Evolutionary conservation across 2,888 invertebrate genomes (phyloP).

Genomic region (Eustalomyia histrio): DNA sequence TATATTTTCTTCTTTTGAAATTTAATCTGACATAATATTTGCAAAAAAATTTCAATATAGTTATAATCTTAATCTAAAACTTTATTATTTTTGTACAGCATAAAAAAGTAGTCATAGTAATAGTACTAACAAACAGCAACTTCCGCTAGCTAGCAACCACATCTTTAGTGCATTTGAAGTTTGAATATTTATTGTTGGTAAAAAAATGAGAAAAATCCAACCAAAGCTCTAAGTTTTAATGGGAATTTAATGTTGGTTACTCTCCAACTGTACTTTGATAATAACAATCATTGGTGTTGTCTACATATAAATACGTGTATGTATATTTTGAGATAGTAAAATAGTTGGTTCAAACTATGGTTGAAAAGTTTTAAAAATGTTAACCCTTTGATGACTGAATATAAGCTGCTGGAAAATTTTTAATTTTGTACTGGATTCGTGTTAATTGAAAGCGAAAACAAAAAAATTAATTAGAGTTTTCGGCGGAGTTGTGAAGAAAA

Average conservation of each 20-base stretch:
- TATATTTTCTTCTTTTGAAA: constrained; percentile 12
- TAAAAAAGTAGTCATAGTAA: neutral
- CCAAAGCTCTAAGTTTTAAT: constrained; percentile 57
- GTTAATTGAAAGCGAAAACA: too few relatives aligned
- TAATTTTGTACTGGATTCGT: too few relatives aligned
- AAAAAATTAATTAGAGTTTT: too few relatives aligned
- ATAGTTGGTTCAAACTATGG: too few relatives aligned
- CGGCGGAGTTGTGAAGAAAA: too few relatives aligned
- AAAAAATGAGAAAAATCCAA: constrained; percentile 22
- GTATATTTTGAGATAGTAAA: neutral
- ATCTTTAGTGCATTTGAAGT: constrained; percentile 48
- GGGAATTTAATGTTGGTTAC: constrained; percentile 59
- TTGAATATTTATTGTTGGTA: constrained; percentile 46
- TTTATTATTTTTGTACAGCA: constrained; percentile 28
- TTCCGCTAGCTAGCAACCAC: constrained; percentile 36
- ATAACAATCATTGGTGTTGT: constrained; percentile 41
- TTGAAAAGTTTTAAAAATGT: too few relatives aligned
- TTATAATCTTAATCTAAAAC: constrained; percentile 31
- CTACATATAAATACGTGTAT: neutral
- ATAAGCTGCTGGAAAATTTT: too few relatives aligned
- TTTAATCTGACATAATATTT: constrained; percentile 25
- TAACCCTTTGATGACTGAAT: too few relatives aligned
- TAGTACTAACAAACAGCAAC: constrained; percentile 18
- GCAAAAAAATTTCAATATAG: constrained; percentile 13
- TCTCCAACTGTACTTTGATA: constrained; percentile 48